Evolutionary conservation across 2,113 vertebrate genomes (phyloP).

Genomic region (Natator depressus): DNA sequence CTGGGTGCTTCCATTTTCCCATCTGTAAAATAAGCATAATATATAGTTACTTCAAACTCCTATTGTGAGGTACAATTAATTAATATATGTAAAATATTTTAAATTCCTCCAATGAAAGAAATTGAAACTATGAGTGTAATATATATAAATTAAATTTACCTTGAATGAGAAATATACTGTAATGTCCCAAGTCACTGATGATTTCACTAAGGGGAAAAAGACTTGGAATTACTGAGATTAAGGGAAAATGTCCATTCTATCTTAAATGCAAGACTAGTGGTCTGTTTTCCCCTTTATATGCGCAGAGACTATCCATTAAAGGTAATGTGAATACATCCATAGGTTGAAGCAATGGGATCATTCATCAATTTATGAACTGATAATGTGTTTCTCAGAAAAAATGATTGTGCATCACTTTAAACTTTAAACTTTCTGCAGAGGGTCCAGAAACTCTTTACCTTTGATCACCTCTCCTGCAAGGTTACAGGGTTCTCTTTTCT

Average conservation of each 20-base stretch:
- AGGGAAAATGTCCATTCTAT: background rate
- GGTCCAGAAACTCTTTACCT: background rate
- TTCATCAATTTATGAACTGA: background rate
- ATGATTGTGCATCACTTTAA: background rate
- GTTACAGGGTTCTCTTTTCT: background rate
- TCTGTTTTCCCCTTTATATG: background rate
- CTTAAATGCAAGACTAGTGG: background rate
- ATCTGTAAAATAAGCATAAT: too few species aligned
- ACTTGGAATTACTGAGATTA: background rate
- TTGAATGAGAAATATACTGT: background rate
- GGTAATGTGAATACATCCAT: background rate
- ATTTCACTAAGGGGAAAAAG: background rate
- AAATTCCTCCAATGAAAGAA: background rate
- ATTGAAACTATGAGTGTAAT: background rate
- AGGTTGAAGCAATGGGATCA: background rate
- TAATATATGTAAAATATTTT: too few species aligned
- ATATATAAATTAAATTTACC: background rate
- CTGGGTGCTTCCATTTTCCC: too few species aligned
- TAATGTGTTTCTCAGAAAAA: background rate
- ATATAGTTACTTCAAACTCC: too few species aligned
- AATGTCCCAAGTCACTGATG: background rate
- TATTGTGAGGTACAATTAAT: too few species aligned
- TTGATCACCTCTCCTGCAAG: background rate
- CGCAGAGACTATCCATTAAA: too few species aligned
- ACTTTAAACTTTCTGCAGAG: background rate